These are phyloP conservation scores for Mus pahari DNA, from an alignment of 2,113 vertebrate genomes.

Conservation along the genomic window DNA sequence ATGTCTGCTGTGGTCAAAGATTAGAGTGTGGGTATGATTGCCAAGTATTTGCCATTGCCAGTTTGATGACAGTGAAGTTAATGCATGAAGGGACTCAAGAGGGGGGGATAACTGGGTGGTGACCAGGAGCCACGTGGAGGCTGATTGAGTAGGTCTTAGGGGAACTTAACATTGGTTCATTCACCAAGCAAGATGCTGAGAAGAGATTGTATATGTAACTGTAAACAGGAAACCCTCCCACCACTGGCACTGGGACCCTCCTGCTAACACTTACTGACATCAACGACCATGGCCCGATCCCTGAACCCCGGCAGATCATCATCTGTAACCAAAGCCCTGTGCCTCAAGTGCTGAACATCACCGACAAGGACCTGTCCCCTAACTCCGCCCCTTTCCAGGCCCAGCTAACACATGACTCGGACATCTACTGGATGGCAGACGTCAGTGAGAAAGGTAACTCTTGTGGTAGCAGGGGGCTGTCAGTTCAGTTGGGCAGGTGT, in stretches of 20 bases:
- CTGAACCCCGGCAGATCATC: conserved; percentile 77
- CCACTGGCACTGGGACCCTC: conserved; percentile 88
- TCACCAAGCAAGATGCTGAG: neutral
- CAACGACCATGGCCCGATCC: conserved; percentile 87
- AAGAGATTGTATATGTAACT: neutral
- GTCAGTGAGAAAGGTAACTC: conserved; percentile 85
- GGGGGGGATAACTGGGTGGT: neutral
- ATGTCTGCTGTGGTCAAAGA: conserved; percentile 4
- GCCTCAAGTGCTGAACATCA: conserved; percentile 86
- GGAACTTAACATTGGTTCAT: neutral
- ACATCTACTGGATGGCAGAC: conserved; percentile 88
- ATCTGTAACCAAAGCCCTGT: conserved; percentile 87
- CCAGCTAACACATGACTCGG: conserved; percentile 82
- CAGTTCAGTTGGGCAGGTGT: neutral
- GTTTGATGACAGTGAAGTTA: neutral
- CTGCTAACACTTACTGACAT: conserved; percentile 85
- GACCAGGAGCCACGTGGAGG: neutral
- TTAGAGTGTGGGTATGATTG: neutral
- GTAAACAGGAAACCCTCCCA: conserved; percentile 79
- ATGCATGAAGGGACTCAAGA: neutral
- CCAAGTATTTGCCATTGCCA: neutral
- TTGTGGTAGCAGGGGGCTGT: neutral
- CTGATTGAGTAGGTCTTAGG: neutral
- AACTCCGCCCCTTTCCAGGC: conserved; percentile 90
- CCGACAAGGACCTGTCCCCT: conserved; percentile 89